A percentile compares a stretch with the other conserved stretches of the same genome.
phyloP scores from a whole-genome alignment of 2,797 vertebrate species.

The Pseudochirops cupreus region DNA sequence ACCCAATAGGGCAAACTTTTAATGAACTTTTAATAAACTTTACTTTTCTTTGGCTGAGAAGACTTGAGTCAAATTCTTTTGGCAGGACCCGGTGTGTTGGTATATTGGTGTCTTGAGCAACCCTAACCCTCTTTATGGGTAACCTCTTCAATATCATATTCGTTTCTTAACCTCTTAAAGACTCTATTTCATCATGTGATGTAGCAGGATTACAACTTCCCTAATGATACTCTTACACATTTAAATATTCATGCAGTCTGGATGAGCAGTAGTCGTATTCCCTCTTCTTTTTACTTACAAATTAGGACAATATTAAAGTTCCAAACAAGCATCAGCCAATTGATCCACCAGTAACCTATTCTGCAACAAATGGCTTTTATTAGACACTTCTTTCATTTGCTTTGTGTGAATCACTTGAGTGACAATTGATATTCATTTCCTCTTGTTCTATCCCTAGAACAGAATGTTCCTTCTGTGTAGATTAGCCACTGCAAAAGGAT shows the following conservation, averaged over 20 bases:
- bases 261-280: neutral
- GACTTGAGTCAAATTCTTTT: too few species aligned
- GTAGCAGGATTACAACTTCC: neutral
- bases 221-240: conserved; percentile 9
- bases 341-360: neutral
- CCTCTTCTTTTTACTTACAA: conserved; percentile 12
- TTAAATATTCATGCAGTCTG: neutral
- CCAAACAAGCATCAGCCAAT: conserved; percentile 14
- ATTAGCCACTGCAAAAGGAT: neutral
- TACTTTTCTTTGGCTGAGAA: too few species aligned
- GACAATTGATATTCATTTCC: neutral
- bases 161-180: neutral
- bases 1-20: too few species aligned
- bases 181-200: conserved; percentile 2
- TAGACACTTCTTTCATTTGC: conserved; percentile 16
- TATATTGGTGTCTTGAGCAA: too few species aligned
- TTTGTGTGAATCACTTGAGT: conserved; percentile 1
- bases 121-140: too few species aligned
- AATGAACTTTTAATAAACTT: too few species aligned
- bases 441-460: neutral
- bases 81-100: too few species aligned
- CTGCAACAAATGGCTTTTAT: conserved; percentile 12
- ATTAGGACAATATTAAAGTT: conserved; percentile 38
- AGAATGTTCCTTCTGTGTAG: conserved; percentile 3
- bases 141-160: neutral